phyloP scores from a whole-genome alignment of 2,113 vertebrate genomes.

The Bubo scandiacus region DNA sequence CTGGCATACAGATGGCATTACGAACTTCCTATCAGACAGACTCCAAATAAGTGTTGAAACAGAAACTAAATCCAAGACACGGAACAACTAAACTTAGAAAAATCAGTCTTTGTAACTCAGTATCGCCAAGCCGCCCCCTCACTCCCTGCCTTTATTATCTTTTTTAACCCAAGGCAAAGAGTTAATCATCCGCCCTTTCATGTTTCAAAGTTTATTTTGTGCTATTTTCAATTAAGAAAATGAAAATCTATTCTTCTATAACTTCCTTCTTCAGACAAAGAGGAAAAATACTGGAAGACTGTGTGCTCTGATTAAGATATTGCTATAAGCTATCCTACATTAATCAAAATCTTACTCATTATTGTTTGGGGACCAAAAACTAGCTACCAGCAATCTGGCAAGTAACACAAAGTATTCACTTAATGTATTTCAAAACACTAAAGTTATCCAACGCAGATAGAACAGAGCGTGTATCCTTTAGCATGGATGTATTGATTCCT shows the following conservation, averaged over 20 bases:
- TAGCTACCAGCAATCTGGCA: neutral
- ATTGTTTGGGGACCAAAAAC: neutral
- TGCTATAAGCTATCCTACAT: neutral
- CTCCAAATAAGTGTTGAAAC: neutral
- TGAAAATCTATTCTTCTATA: neutral
- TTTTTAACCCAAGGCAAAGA: neutral
- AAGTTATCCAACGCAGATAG: neutral
- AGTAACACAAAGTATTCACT: neutral
- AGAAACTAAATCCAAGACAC: neutral
- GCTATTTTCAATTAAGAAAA: slow-evolving; percentile 13
- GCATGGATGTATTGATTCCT: neutral
- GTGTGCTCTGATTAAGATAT: neutral
- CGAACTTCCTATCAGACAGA: neutral
- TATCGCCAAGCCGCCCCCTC: neutral
- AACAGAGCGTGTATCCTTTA: neutral
- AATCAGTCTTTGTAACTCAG: neutral
- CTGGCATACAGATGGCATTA: neutral
- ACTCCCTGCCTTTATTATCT: neutral
- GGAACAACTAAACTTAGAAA: neutral
- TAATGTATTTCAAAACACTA: neutral
- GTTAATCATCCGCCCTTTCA: slow-evolving; percentile 13
- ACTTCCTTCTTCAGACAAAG: neutral
- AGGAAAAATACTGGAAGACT: neutral
- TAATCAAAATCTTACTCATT: neutral
- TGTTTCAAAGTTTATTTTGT: neutral